Evolutionary conservation across 2,888 invertebrate species (phyloP).

Genomic region (Heterodera filipjevi): DNA sequence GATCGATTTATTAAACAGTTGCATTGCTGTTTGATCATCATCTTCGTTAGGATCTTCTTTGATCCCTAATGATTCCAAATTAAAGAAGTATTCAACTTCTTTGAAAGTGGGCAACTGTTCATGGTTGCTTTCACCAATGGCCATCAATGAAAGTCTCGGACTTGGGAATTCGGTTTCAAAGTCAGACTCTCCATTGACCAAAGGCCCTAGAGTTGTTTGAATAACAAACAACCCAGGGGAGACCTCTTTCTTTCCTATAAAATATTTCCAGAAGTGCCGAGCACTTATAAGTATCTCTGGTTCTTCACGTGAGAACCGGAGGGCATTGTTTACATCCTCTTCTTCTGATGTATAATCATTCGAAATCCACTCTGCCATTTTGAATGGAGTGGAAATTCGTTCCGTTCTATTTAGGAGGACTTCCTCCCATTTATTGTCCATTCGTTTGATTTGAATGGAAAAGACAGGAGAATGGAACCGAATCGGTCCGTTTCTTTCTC

Average conservation of each 20-base stretch:
- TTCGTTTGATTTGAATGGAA: neutral
- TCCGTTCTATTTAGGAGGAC: neutral
- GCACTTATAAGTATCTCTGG: slow-evolving; percentile 2
- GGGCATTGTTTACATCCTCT: neutral
- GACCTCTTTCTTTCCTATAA: neutral
- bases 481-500: neutral
- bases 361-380: neutral
- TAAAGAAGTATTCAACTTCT: slow-evolving; percentile 7
- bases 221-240: neutral
- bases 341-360: neutral
- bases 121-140: neutral
- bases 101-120: neutral
- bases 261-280: neutral
- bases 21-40: slow-evolving; percentile 9
- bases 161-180: neutral
- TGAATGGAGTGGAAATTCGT: neutral
- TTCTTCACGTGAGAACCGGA: neutral
- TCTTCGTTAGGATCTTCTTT: neutral
- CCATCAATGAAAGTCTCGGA: neutral
- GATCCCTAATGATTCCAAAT: slow-evolving; percentile 6
- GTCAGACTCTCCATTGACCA: neutral
- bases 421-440: slow-evolving; percentile 12
- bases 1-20: neutral
- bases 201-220: neutral
- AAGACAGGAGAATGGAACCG: slow-evolving; percentile 12